A percentile compares a stretch with the other conserved stretches of the same genome.
These are phyloP conservation scores for Ptychobarbus kaznakovi DNA, from an alignment of 2,797 vertebrate genomes.

Conservation along the genomic window DNA sequence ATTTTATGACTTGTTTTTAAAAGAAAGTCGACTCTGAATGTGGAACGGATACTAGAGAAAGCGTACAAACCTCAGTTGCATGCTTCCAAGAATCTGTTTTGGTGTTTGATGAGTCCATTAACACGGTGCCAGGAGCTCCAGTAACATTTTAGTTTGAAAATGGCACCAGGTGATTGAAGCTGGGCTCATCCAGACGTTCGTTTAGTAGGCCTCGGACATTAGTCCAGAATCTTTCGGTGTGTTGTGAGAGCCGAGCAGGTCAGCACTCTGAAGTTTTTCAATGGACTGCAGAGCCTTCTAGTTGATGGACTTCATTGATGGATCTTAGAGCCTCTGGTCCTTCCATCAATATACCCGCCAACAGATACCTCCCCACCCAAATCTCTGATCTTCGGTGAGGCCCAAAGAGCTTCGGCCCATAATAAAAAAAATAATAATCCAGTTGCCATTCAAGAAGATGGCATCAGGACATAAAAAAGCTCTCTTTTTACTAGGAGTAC, in stretches of 20 bases:
- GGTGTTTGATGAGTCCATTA: neutral
- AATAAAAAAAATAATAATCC: conserved; percentile 65
- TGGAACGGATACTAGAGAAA: neutral
- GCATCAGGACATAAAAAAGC: conserved; percentile 82
- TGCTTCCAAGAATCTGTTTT: neutral
- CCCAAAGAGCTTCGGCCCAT: conserved; percentile 72
- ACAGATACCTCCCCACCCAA: conserved; percentile 68
- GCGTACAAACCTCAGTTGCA: neutral
- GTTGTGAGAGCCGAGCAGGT: conserved; percentile 24
- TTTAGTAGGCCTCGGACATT: conserved; percentile 13
- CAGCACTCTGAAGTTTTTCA: conserved; percentile 50
- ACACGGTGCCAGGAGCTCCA: neutral
- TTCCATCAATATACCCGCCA: conserved; percentile 74
- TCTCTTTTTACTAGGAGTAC: conserved; percentile 73
- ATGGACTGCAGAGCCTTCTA: conserved; percentile 49
- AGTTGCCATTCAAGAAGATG: conserved; percentile 81
- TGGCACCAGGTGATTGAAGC: conserved; percentile 22
- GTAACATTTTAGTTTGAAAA: conserved; percentile 9
- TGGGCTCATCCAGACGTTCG: conserved; percentile 4
- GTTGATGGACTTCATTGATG: conserved; percentile 58
- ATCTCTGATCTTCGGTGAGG: conserved; percentile 77
- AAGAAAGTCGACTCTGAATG: neutral
- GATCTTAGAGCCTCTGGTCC: conserved; percentile 61
- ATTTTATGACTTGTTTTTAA: conserved; percentile 2
- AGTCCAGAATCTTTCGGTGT: conserved; percentile 17